These are phyloP conservation scores for Leptoclinus maculatus DNA, from an alignment of 2,797 vertebrate genomes.

Conservation along the genomic window DNA sequence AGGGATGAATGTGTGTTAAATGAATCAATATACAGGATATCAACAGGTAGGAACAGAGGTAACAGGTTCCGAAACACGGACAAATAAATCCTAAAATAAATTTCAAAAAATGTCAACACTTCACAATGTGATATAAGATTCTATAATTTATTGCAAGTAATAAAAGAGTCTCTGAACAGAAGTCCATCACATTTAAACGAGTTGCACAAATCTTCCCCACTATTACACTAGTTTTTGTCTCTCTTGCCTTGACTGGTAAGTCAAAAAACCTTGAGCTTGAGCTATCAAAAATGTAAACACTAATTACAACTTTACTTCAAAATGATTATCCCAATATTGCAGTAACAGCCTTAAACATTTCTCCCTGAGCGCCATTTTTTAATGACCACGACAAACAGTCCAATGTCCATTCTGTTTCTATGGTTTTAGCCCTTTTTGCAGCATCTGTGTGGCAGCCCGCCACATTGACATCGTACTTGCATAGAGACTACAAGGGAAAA, in stretches of 20 bases:
- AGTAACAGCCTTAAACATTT: not conserved
- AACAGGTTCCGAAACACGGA: not conserved
- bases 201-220: not conserved
- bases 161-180: not conserved
- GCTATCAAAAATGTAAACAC: too few relatives aligned
- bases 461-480: not conserved
- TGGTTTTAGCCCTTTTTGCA: not conserved
- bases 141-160: not conserved
- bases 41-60: not conserved
- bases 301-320: not conserved
- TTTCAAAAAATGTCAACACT: not conserved
- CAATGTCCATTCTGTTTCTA: too few relatives aligned
- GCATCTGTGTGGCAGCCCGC: not conserved
- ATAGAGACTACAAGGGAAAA: not conserved
- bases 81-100: not conserved
- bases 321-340: not conserved
- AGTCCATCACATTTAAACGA: not conserved
- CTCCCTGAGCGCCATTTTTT: not conserved
- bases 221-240: not conserved
- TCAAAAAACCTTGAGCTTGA: too few relatives aligned
- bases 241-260: too few relatives aligned
- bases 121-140: not conserved
- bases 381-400: too few relatives aligned
- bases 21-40: not conserved
- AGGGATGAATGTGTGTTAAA: too few relatives aligned